phyloP scores from a whole-genome alignment of 2,113 vertebrate genomes.

The Zingel zingel region DNA sequence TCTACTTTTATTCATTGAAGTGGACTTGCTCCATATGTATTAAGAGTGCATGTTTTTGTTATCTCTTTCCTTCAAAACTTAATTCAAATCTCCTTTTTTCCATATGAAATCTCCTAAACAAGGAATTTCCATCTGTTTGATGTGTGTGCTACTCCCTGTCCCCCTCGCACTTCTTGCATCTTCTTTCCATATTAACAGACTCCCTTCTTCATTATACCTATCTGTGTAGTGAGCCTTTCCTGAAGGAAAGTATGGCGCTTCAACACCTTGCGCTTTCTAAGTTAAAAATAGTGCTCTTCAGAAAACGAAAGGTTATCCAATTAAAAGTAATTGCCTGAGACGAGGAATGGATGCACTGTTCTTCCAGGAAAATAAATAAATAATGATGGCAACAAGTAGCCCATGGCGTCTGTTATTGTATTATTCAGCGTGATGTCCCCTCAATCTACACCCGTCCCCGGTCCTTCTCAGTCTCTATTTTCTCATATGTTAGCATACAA shows the following conservation, averaged over 20 bases:
- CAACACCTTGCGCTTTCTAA: constrained; percentile 62
- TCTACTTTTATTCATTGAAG: constrained; percentile 31
- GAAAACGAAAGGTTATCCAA: constrained; percentile 78
- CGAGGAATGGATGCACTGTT: constrained; percentile 48
- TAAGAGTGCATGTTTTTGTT: constrained; percentile 43
- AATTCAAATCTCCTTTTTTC: constrained; percentile 19
- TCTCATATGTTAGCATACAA: constrained; percentile 68
- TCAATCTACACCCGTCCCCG: constrained; percentile 38
- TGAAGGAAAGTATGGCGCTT: constrained; percentile 45
- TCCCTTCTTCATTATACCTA: constrained; percentile 51
- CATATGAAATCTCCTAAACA: constrained; percentile 64
- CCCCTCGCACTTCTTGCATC: constrained; percentile 64
- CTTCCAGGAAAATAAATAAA: constrained; percentile 64
- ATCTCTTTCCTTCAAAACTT: constrained; percentile 53
- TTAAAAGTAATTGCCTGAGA: constrained; percentile 80
- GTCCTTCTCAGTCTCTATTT: constrained; percentile 26
- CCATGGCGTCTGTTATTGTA: constrained; percentile 52
- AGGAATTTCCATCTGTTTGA: constrained; percentile 77
- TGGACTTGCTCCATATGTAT: constrained; percentile 37
- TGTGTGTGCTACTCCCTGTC: constrained; percentile 53
- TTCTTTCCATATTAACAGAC: constrained; percentile 70
- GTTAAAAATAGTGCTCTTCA: constrained; percentile 74
- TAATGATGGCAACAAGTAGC: constrained; percentile 64
- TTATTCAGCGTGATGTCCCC: constrained; percentile 65
- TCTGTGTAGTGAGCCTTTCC: constrained; percentile 54